Evolutionary conservation across 2,113 vertebrate species (phyloP), one percentile per base, ranked within the genome.

Genomic region (Marcusenius ussheri): DNA sequence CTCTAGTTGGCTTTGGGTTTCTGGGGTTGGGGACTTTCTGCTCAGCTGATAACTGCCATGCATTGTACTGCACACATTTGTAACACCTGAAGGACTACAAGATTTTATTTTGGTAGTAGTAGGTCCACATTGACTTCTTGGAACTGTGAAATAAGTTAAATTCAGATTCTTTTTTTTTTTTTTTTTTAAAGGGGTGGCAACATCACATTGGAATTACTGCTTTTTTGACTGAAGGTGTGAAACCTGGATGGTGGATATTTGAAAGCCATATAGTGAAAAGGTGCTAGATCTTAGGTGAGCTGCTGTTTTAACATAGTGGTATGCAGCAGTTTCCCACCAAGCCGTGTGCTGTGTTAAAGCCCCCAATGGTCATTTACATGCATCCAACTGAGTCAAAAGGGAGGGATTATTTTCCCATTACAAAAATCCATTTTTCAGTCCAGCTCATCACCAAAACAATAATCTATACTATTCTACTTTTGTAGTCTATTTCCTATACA

Each of bases 1-100:
- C 95, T 97, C 95, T 95, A 94, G 96, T 97, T 96, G 96, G 97
- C 96, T 97, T 97, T 94, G 96, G 93, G 96, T 96, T 96, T 95
- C 96, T 94, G 94, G 95, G 94, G 95, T 96, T 94, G 96, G 95
- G 95, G 96, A 96, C 95, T 96, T 96, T 96, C 94, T 96, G 97
- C 98, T 99, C 97, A 99, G 98, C 98, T 98, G 96, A 98, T 97
- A 97, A 98, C 98, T 98, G 98, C 98, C 98, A 98, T 97, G 98
- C 97, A 98, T 97, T 97, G 96, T 96, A 97, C 96, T 97, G 96
- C 96, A 96, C 96, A 96, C 94, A 95, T 96, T 96, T 96, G 93
- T 96, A 96, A 96, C 93, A 96, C 95, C 95, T 94, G 95, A 96
- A 96, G 94, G 95, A 96, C 96, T 95, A 95, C 95, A 96, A 96